phyloP scores from a whole-genome alignment of 1,140 invertebrate species.

The Trinorchestia longiramus region DNA sequence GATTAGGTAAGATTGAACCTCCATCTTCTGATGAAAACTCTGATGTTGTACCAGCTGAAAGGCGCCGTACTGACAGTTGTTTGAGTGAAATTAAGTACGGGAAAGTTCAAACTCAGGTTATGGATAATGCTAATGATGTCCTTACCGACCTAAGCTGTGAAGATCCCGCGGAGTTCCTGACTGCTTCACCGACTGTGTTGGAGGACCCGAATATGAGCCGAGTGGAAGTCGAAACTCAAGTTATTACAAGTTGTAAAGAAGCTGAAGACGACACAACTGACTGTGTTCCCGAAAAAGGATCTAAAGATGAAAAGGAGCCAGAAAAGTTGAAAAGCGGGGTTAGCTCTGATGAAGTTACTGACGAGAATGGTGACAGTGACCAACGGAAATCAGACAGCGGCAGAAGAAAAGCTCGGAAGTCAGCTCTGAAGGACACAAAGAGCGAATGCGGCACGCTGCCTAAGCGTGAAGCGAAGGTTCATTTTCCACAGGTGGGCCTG shows the following conservation, averaged over 20 bases:
- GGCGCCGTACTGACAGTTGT: conserved; percentile 24
- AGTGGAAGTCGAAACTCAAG: neutral
- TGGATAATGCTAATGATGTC: conserved; percentile 28
- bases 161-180: neutral
- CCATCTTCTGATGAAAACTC: neutral
- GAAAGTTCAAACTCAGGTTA: neutral
- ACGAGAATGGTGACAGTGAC: conserved; percentile 5
- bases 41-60: neutral
- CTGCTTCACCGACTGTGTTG: neutral
- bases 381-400: neutral
- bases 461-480: conserved; percentile 28
- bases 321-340: neutral
- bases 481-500: neutral
- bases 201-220: neutral
- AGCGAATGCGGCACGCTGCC: conserved; percentile 15
- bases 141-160: conserved; percentile 10
- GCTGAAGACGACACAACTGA: neutral
- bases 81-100: conserved; percentile 40
- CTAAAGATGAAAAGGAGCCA: conserved; percentile 10
- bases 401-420: conserved; percentile 17
- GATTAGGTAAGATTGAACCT: neutral
- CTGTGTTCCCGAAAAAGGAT: neutral
- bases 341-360: neutral
- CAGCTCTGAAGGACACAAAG: conserved; percentile 14
- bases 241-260: neutral